These are phyloP conservation scores for Anorthoa munda DNA, from an alignment of 2,888 invertebrate genomes.

Conservation along the genomic window DNA sequence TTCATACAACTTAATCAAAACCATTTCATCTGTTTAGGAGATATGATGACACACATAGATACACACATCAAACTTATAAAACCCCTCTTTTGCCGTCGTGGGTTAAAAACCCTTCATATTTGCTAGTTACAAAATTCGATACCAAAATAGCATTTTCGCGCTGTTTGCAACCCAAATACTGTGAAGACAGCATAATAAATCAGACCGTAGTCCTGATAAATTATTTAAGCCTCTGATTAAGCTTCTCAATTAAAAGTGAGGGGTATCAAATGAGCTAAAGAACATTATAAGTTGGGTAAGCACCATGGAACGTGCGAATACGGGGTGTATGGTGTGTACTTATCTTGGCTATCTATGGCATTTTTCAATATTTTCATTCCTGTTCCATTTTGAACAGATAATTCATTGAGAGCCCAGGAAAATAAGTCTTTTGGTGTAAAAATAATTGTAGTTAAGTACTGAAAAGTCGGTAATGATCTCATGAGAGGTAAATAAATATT, in stretches of 20 bases:
- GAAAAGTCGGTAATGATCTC: too few relatives aligned
- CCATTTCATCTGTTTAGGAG: too few relatives aligned
- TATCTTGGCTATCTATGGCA: not conserved
- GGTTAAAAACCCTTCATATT: too few relatives aligned
- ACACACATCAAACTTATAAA: too few relatives aligned
- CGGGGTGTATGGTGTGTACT: too few relatives aligned
- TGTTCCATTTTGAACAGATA: not conserved
- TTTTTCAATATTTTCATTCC: not conserved
- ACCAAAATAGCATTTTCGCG: not conserved
- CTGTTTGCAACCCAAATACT: not conserved
- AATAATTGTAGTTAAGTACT: too few relatives aligned
- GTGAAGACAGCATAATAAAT: constrained; percentile 35
- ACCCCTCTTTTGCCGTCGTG: too few relatives aligned
- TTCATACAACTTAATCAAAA: too few relatives aligned
- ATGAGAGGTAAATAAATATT: too few relatives aligned
- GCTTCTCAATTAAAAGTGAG: constrained; percentile 48
- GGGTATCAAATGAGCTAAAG: constrained; percentile 46
- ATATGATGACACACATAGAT: too few relatives aligned
- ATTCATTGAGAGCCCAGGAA: too few relatives aligned
- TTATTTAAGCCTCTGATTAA: constrained; percentile 44
- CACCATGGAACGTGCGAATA: constrained; percentile 8
- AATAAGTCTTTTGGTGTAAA: too few relatives aligned
- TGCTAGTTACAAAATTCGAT: not conserved
- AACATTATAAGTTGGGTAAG: constrained; percentile 40
- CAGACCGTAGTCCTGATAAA: constrained; percentile 39